Conservation (phyloP, 1,140 invertebrate genomes). For the Ptiloglossa arizonensis region DNA sequence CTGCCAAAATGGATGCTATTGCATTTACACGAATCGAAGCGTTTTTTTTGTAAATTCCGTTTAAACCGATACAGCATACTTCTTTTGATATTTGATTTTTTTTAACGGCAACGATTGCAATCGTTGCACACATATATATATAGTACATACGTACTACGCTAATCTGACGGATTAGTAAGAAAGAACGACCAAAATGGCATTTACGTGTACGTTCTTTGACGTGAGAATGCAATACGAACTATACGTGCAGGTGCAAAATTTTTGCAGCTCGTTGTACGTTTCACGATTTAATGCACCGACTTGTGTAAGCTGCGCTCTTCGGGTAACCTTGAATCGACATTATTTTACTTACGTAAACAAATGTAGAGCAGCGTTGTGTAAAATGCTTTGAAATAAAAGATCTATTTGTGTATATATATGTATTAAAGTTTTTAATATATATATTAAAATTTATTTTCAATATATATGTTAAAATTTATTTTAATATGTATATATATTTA, state of each 20-base stretch:
- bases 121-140: constrained; percentile 60
- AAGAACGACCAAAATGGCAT: constrained; percentile 63
- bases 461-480: constrained; percentile 6
- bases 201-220: constrained; percentile 28
- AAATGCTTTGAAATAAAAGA: constrained; percentile 78
- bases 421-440: constrained; percentile 13
- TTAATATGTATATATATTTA: constrained; percentile 7
- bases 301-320: constrained; percentile 29
- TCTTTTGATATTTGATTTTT: constrained; percentile 74
- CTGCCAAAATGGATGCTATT: constrained; percentile 79
- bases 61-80: constrained; percentile 60
- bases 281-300: constrained; percentile 50
- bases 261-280: constrained; percentile 61
- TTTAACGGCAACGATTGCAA: constrained; percentile 59
- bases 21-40: constrained; percentile 72
- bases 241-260: constrained; percentile 44
- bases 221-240: constrained; percentile 31
- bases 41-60: constrained; percentile 67
- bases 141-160: constrained; percentile 64
- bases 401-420: constrained; percentile 71
- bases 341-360: constrained; percentile 73
- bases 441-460: constrained; percentile 9
- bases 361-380: constrained; percentile 74
- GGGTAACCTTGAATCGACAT: constrained; percentile 50
- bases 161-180: constrained; percentile 66